Base-by-base conservation (phyloP, 2,797 vertebrate species). In the Nyctibius grandis region DNA sequence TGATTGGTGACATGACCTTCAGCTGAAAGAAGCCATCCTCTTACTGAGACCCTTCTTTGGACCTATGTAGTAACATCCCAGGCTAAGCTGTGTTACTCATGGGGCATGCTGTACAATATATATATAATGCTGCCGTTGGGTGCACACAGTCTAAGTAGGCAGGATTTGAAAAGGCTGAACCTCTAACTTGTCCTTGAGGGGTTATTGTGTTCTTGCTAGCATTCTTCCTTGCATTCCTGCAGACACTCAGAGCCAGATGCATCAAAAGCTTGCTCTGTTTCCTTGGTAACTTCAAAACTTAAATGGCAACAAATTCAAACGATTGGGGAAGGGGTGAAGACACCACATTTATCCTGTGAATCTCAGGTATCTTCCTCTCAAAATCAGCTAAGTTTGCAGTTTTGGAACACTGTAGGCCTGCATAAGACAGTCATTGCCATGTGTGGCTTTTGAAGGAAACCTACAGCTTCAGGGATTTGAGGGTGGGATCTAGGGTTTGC, bases 401-500 rank as follows among this genome's bases (percentile, higher is more conserved):
- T 87, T 65, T 38, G 47, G 23, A 84, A 7, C 20, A 19, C 42
- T 29, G 28, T 44, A 18, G 11, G 8, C 69, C 64, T 70, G 9
- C 2, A 0, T 54, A 51, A 70, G 50, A 5, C 9, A 34, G 29
- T 70, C 50, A 12, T 63, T 81, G 40, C 18, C 9, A 0, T 29
- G 2, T 28, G 25, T 21, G 23, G 21, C 18, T 72, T 42, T 77
- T 82, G 72, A 72, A 83, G 34, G 34, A 86, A 84, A 42, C 15
- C 12, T 51, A 53, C 29, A 51, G 28, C 21, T 67, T 80, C 36
- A 9, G 40, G 23, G 14, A 28, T 59, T 42, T 83, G 36, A 92
- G 42, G 29, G 11, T 34, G 36, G 22, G 44, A 60, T 75, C 17
- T 36, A 28, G 45, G 40, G 23, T 50, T 85, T 76, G 25, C 61